Evolutionary conservation across 2,113 vertebrate genomes (phyloP), one percentile per base, ranked within the genome.

Genomic region (Saimiri boliviensis): DNA sequence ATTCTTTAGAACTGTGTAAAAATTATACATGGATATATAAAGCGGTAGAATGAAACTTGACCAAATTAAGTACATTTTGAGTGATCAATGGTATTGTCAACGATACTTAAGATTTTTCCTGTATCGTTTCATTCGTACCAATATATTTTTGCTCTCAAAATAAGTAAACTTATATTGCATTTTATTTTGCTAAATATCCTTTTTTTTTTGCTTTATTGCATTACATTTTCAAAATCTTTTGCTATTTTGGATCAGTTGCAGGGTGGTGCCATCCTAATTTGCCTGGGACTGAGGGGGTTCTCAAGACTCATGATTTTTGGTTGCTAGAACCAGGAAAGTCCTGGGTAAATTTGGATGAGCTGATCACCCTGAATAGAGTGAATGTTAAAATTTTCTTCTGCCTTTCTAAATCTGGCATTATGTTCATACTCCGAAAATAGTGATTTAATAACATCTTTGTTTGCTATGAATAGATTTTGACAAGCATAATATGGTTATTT

Each of bases 151-250:
- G 21, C 20, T 71, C 10, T 56, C 42, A 80, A 95, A 86, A 30
- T 79, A 79, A 84, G 19, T 60, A 76, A 89, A 54, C 42, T 2
- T 21, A 49, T 37, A 32, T 79, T 77, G 14, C 11, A 47, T 47
- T 71, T 42, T 60, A 68, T 20, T 68, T 91, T 54, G 21, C 58
- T 84, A 76, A 68, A 90, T 82, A 66, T 52, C 23, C 25, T 60
- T n/a, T 84, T 82, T 79, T 82, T 16, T 45, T 45, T 76, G 23
- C 66, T 91, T 88, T 80, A 79, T 73, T 77, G 42, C 89, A 52
- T 94, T 76, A 52, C 52, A 85, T 23, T 80, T 86, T 63, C 71
- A 95, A 92, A 70, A 13, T 90, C 19, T 80, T 96, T 86, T 80
- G 16, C 84, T 23, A 42, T 80, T 80, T 52, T n/a, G 54, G 27